Base-by-base conservation (phyloP, 2,113 vertebrate species). In the Paedocypris sp. region DNA sequence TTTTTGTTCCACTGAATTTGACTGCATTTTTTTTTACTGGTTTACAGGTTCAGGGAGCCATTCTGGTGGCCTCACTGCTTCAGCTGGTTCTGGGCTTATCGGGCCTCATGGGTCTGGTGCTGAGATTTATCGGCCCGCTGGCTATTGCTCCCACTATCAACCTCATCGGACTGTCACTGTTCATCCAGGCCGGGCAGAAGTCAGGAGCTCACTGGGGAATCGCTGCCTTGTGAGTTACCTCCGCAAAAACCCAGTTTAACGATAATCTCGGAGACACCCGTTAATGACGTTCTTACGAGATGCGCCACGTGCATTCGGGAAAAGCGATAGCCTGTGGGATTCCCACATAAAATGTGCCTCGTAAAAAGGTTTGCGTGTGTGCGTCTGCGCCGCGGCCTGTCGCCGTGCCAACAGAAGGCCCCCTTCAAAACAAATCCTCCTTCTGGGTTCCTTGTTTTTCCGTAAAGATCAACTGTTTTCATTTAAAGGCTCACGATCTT, bases 151-250 rank as follows among this genome's bases (percentile, higher is more conserved):
- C 83, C 11, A 87, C 86, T 68, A 86, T 86, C 68, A 86, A 80
- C 68, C 83, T 86, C 58, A 86, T 86, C 3, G 83, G 85, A 47
- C 73, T 88, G 16, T 88, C 84, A 0, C 75, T 88, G 26, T 88
- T 87, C 71, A 79, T 74, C 1, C 83, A 85, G 43, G 83, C 86
- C 11, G 87, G 85, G 7, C 81, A 82, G 73, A 88, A 86, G 70
- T 85, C 75, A 23, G 86, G 86, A 26, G 70, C 70, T 12, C 87
- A 88, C 72, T 88, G 87, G 86, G 86, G 86, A n/a, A 84, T 89
- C 22, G 76, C 87, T 23, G 78, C 80, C 35, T 64, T 85, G 86
- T 88, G 69, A 84, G 84, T 81, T 38, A 36, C 43, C n/a, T n/a
- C n/a, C n/a, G n/a, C n/a, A n/a, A n/a, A n/a, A n/a, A n/a, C n/a